Evolutionary conservation across 2,113 vertebrate species (phyloP).

Genomic region (Sphaerodactylus townsendi): DNA sequence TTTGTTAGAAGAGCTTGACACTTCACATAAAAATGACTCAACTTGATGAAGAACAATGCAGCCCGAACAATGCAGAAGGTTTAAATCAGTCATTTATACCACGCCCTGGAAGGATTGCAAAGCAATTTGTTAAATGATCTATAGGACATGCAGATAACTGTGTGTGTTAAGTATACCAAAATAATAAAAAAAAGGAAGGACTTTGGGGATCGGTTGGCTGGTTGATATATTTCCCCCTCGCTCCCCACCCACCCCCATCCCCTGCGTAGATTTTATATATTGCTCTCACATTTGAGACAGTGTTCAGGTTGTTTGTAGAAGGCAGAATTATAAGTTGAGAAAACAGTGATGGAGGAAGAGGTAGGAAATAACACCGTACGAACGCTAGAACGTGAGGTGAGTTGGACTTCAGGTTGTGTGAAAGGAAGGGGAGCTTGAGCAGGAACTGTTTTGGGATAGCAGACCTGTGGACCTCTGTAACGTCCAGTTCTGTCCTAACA

Average conservation of each 20-base stretch:
- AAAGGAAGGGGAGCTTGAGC: background rate
- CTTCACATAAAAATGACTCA: conserved; percentile 88
- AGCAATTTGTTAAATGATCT: conserved; percentile 79
- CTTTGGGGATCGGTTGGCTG: background rate
- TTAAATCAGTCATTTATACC: conserved; percentile 82
- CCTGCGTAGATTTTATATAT: conserved; percentile 35
- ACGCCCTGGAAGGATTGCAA: conserved; percentile 75
- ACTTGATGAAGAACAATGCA: conserved; percentile 86
- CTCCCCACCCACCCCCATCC: too few species aligned
- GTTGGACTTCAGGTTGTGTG: background rate
- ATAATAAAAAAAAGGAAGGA: conserved; percentile 39
- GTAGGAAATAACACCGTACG: background rate
- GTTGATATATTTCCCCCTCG: background rate
- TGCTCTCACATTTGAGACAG: conserved; percentile 23
- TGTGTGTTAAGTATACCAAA: conserved; percentile 68
- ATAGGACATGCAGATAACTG: conserved; percentile 66
- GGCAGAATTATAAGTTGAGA: background rate
- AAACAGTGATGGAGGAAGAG: too few species aligned
- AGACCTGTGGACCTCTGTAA: background rate
- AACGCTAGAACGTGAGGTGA: background rate
- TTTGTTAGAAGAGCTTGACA: conserved; percentile 92
- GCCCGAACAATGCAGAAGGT: conserved; percentile 83
- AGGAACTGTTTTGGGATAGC: too few species aligned
- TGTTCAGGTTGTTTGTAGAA: background rate
- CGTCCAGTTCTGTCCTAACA: too few species aligned